Evolutionary conservation across 2,113 vertebrate species (phyloP).

Genomic region (Chauna torquata): DNA sequence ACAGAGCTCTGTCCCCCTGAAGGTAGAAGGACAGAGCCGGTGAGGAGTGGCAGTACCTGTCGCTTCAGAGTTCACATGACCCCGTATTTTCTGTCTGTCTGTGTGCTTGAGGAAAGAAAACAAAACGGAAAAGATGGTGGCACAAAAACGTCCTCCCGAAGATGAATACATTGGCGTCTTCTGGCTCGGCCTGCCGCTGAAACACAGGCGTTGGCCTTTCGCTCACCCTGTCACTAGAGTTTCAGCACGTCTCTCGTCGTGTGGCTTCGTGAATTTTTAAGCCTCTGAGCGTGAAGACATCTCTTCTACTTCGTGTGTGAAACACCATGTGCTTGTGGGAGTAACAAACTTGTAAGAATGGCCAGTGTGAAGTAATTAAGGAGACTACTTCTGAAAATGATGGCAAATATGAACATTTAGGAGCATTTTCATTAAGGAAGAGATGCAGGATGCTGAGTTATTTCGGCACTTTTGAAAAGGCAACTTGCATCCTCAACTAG

Average conservation of each 20-base stretch:
- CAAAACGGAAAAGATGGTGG: not conserved
- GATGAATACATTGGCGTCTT: not conserved
- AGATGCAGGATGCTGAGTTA: not conserved
- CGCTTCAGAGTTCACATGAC: not conserved
- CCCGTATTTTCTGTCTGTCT: not conserved
- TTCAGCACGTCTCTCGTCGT: not conserved
- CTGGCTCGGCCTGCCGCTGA: not conserved
- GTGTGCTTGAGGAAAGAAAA: not conserved
- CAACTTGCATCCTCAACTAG: not conserved
- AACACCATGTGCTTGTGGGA: not conserved
- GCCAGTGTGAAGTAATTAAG: not conserved
- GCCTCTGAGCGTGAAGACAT: not conserved
- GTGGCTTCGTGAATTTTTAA: not conserved
- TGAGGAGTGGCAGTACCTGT: not conserved
- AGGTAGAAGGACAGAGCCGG: not conserved
- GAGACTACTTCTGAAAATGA: too few species aligned
- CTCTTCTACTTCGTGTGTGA: not conserved
- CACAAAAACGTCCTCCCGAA: not conserved
- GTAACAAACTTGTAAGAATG: not conserved
- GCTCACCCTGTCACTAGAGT: not conserved
- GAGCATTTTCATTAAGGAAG: not conserved
- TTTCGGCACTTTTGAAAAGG: not conserved
- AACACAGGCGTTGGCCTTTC: not conserved
- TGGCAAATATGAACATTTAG: not conserved
- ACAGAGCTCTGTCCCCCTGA: not conserved